Conservation (phyloP, 2,888 invertebrate genomes). For the Phrixothrix hirtus region DNA sequence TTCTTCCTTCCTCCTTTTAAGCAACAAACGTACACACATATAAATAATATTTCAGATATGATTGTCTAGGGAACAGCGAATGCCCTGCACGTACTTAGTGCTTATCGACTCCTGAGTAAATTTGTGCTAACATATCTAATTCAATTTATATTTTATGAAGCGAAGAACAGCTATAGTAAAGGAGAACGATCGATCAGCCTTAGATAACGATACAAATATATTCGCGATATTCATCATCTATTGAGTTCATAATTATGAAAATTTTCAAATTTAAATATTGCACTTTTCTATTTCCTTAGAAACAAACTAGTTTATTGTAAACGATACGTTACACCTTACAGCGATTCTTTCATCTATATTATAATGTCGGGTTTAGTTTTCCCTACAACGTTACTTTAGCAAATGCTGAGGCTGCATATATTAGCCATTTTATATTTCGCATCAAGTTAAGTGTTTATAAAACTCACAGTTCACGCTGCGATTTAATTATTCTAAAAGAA, state of each 20-base stretch:
- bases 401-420: too few relatives aligned
- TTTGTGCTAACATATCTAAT: conserved; percentile 33
- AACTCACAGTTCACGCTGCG: too few relatives aligned
- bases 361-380: too few relatives aligned
- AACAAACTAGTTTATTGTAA: background rate
- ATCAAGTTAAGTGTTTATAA: too few relatives aligned
- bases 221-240: conserved; percentile 22
- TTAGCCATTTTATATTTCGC: too few relatives aligned
- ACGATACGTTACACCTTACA: background rate
- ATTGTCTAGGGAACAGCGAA: conserved; percentile 17
- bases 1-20: background rate
- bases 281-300: conserved; percentile 10
- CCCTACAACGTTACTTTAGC: too few relatives aligned
- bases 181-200: conserved; percentile 24
- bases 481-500: too few relatives aligned
- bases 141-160: conserved; percentile 35
- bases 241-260: conserved; percentile 23
- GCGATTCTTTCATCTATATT: background rate
- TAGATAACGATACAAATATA: conserved; percentile 22
- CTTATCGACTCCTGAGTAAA: conserved; percentile 31
- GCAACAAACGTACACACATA: conserved; percentile 5
- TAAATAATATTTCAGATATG: conserved; percentile 9
- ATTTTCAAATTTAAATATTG: conserved; percentile 20
- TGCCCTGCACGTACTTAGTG: conserved; percentile 25
- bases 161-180: conserved; percentile 26